These are phyloP conservation scores for Lucilia cuprina DNA, from an alignment of 1,140 invertebrate species.

Conservation along the genomic window DNA sequence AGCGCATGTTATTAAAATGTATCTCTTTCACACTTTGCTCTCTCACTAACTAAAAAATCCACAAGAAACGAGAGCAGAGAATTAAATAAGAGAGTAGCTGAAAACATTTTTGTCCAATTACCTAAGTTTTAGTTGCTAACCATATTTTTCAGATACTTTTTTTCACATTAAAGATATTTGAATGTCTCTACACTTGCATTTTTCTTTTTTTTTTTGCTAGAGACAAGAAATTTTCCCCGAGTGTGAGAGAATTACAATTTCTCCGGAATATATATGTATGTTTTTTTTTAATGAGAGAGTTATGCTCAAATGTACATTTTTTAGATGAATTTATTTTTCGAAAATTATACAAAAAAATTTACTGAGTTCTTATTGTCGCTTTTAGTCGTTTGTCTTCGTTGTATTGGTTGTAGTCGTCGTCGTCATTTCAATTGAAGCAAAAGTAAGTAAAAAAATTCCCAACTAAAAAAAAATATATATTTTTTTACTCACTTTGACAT, in stretches of 20 bases:
- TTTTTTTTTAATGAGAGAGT: background rate
- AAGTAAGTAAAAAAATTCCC: slow-evolving; percentile 41
- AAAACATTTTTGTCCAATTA: background rate
- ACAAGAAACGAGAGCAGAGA: background rate
- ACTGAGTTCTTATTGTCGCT: slow-evolving; percentile 36
- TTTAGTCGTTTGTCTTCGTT: slow-evolving; percentile 42
- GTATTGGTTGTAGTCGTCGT: slow-evolving; percentile 42
- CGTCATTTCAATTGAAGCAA: slow-evolving; percentile 44
- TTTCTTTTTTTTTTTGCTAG: background rate
- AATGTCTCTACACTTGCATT: background rate
- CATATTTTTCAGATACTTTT: slow-evolving; percentile 30
- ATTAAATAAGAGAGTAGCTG: background rate
- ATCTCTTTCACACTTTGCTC: background rate
- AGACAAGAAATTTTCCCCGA: background rate
- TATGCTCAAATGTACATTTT: background rate
- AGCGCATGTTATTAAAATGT: background rate
- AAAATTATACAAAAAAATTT: slow-evolving; percentile 4
- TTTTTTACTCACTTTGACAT: slow-evolving; percentile 38
- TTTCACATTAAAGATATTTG: background rate
- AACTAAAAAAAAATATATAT: background rate
- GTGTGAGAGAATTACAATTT: background rate
- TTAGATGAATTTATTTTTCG: background rate
- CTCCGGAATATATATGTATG: background rate
- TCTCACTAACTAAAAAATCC: background rate
- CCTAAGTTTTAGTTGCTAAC: slow-evolving; percentile 28